Evolutionary conservation across 2,888 invertebrate species (phyloP), one percentile per base, ranked within the genome.

Genomic region (Sesia apiformis): DNA sequence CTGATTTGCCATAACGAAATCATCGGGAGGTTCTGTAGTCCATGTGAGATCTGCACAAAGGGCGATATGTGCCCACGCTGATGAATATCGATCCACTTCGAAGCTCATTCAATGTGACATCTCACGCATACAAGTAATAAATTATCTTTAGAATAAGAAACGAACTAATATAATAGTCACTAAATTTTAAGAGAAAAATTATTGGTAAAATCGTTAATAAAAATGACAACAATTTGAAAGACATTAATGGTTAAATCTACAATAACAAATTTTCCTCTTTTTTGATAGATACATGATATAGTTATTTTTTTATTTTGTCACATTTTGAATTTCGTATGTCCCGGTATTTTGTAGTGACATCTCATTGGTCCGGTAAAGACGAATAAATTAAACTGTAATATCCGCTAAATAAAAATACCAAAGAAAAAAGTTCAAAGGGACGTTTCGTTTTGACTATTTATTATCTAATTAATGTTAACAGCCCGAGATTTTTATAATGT

Each of bases 71-170:
- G 85, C 89, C 89, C 88, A 89, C 73, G 86, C 79, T 76, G 86
- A 82, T 72, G 81, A 78, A 66, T 79, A 76, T 63, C 83, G 83
- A 81, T 87, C 88, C 84, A 83, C 85, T 69, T 86, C 86, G 87
- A 85, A 85, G 87, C 73, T 89, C 88, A 89, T 89, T 89, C 89
- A 89, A 89, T 86, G 88, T 81, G 81, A 79, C 88, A 88, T 86
- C 70, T 76, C 82, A 80, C 74, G 66, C 82, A 78, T 77, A 81
- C 72, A 81, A 81, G 76, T 81, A 86, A 80, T 46, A 43, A 23
- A 23, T 78, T 80, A 78, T 77, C 73, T 80, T 79, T 79, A 83
- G 66, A 75, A 70, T 81, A 79, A 78, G 72, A 81, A 80, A 81
- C 67, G 68, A 79, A 81, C 73, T 80, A 84, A 80, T 81, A 83